phyloP scores from a whole-genome alignment of 2,888 invertebrate species.

The Limulus polyphemus region DNA sequence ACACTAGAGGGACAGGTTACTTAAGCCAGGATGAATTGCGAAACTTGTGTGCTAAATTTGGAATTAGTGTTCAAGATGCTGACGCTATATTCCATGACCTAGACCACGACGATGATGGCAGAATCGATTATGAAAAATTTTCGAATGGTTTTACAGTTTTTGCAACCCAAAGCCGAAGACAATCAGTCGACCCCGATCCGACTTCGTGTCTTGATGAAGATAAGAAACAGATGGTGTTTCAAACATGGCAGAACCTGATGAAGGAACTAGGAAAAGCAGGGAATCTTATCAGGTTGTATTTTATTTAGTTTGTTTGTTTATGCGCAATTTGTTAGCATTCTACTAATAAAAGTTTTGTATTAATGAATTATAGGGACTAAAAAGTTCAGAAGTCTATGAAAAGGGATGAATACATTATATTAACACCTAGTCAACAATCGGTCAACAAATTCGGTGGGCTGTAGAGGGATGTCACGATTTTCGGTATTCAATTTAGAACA shows the following conservation, averaged over 20 bases:
- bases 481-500: too few species aligned
- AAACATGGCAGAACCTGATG: neutral
- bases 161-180: too few species aligned
- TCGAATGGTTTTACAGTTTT: conserved; percentile 40
- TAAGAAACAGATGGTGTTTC: neutral
- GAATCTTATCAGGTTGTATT: neutral
- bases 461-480: too few species aligned
- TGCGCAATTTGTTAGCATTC: too few species aligned
- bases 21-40: conserved; percentile 41
- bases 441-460: too few species aligned
- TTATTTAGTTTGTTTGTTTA: too few species aligned
- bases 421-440: too few species aligned
- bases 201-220: neutral
- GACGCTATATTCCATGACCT: conserved; percentile 42
- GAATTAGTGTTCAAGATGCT: conserved; percentile 37
- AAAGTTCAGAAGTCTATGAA: too few species aligned
- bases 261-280: neutral
- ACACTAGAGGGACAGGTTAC: conserved; percentile 39
- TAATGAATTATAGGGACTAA: too few species aligned
- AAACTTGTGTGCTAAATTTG: conserved; percentile 41
- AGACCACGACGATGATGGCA: conserved; percentile 44
- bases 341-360: too few species aligned
- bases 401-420: too few species aligned
- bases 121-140: conserved; percentile 43
- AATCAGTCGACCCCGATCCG: neutral